A percentile compares a stretch with the other conserved stretches of the same genome.
phyloP scores from a whole-genome alignment of 2,888 invertebrate species.

The Philaethria dido region DNA sequence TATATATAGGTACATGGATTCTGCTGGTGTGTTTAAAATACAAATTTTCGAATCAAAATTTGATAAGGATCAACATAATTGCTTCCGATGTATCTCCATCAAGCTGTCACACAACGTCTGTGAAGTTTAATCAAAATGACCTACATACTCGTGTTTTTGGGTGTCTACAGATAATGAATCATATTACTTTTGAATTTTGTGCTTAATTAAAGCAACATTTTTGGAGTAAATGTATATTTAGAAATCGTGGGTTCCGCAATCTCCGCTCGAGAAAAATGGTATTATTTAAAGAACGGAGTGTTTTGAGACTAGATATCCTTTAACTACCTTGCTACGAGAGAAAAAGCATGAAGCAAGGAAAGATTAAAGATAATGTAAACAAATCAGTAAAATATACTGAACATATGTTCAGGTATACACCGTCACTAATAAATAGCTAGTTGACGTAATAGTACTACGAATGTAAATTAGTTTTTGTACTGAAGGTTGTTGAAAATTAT shows the following conservation, averaged over 20 bases:
- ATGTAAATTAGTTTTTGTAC: conserved; percentile 13
- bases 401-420: background rate
- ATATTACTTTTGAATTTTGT: conserved; percentile 22
- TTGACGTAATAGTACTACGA: conserved; percentile 1
- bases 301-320: no score
- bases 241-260: no score
- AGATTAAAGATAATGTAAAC: background rate
- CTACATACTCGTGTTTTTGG: conserved; percentile 34
- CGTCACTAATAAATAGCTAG: background rate
- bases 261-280: no score
- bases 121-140: conserved; percentile 39
- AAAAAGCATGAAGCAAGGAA: no score
- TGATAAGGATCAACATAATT: conserved; percentile 37
- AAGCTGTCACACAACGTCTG: conserved; percentile 35
- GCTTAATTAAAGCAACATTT: conserved; percentile 12
- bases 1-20: background rate
- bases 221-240: background rate
- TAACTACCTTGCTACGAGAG: no score
- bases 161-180: conserved; percentile 25
- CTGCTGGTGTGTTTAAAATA: background rate
- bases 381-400: background rate
- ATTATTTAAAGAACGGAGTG: no score
- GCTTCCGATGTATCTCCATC: conserved; percentile 39
- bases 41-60: conserved; percentile 18
- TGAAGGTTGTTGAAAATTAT: conserved; percentile 21